A percentile compares a stretch with the other conserved stretches of the same genome.
Evolutionary conservation across 2,113 vertebrate genomes (phyloP).

Genomic region (Gavia stellata): DNA sequence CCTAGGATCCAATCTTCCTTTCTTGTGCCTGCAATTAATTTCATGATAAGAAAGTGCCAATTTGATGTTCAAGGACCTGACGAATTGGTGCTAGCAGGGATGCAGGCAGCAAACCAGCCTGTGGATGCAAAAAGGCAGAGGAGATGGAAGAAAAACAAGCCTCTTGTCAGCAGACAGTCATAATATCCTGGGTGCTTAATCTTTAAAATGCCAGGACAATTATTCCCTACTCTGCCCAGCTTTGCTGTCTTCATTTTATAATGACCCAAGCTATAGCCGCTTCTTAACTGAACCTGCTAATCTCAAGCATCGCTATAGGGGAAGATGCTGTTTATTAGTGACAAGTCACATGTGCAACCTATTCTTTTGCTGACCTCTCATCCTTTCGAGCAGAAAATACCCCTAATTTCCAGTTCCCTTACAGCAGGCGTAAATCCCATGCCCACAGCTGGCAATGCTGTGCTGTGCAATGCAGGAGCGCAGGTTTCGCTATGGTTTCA

Average conservation of each 20-base stretch:
- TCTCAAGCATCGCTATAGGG: not conserved
- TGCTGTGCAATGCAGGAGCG: not conserved
- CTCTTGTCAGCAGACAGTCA: not conserved
- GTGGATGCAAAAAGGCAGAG: not conserved
- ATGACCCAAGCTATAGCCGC: not conserved
- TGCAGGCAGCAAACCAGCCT: not conserved
- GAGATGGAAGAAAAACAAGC: not conserved
- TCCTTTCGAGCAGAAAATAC: not conserved
- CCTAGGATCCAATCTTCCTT: not conserved
- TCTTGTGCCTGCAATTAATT: not conserved
- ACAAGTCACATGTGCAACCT: too few relatives aligned
- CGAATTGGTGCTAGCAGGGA: not conserved
- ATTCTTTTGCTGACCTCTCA: not conserved
- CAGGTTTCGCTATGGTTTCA: not conserved
- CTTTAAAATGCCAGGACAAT: not conserved
- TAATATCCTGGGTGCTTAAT: not conserved
- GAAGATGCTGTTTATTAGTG: not conserved
- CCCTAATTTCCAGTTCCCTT: not conserved
- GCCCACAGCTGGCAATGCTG: not conserved
- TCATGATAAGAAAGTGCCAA: not conserved
- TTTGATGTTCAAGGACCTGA: not conserved
- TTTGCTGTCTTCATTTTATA: not conserved
- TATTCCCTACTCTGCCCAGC: not conserved
- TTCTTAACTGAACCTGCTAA: not conserved
- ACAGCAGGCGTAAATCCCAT: not conserved